These are phyloP conservation scores for Hippoglossus stenolepis DNA, from an alignment of 2,113 vertebrate genomes.

Conservation along the genomic window DNA sequence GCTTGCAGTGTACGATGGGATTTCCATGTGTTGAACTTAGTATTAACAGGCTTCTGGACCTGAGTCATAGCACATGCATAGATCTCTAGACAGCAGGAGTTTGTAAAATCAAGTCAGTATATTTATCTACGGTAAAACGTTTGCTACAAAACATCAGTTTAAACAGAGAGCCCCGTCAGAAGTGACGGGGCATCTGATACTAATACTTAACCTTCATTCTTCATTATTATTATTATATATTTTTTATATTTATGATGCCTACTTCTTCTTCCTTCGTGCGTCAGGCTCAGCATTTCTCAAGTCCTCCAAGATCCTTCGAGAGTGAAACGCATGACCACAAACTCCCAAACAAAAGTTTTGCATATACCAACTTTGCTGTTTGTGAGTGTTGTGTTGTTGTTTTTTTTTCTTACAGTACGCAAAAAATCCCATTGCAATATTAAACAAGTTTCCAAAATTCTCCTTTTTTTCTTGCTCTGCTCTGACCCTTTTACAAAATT, in stretches of 20 bases:
- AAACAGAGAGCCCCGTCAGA: conserved; percentile 63
- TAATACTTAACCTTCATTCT: conserved; percentile 70
- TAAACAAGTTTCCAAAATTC: conserved; percentile 65
- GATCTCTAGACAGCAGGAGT: conserved; percentile 87
- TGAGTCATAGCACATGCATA: conserved; percentile 90
- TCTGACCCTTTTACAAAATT: conserved; percentile 74
- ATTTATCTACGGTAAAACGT: conserved; percentile 82
- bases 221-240: conserved; percentile 20
- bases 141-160: conserved; percentile 80
- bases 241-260: conserved; percentile 43
- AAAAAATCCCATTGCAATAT: conserved; percentile 65
- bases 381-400: conserved; percentile 46
- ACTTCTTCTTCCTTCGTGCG: conserved; percentile 56
- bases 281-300: conserved; percentile 63
- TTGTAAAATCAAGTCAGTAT: conserved; percentile 85
- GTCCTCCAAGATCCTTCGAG: conserved; percentile 67
- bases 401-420: conserved; percentile 56
- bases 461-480: conserved; percentile 43
- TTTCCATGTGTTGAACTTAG: conserved; percentile 89
- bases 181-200: conserved; percentile 59
- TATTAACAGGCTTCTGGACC: conserved; percentile 90
- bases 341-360: conserved; percentile 77
- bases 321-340: conserved; percentile 70
- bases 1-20: conserved; percentile 92
- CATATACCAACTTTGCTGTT: conserved; percentile 74